phyloP scores from a whole-genome alignment of 2,113 vertebrate genomes.

The Uria aalge region DNA sequence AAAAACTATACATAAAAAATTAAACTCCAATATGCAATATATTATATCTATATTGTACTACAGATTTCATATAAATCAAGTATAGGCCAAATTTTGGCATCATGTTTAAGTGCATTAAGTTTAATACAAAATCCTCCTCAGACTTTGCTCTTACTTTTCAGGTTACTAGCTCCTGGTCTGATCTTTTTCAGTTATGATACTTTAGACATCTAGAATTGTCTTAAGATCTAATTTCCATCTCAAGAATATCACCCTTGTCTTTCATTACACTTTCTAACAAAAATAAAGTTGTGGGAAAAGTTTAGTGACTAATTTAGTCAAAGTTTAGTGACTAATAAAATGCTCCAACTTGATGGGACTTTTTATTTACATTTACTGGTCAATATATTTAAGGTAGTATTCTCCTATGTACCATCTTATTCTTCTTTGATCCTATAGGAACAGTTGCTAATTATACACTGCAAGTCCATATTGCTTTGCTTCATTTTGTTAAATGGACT shows the following conservation, averaged over 20 bases:
- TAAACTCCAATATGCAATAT: background rate
- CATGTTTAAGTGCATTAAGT: conserved; percentile 32
- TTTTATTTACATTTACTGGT: background rate
- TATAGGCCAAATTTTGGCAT: conserved; percentile 52
- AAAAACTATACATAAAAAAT: background rate
- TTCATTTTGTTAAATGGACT: background rate
- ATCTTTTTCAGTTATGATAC: background rate
- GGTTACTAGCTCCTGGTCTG: background rate
- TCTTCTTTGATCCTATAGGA: background rate
- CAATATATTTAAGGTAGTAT: background rate
- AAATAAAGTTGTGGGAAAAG: background rate
- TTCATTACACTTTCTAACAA: background rate
- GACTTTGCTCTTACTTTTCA: background rate
- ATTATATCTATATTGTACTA: background rate
- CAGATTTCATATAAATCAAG: conserved; percentile 47
- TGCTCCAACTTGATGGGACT: background rate
- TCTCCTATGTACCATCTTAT: background rate
- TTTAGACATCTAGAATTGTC: background rate
- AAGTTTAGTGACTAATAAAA: background rate
- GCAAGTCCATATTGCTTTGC: background rate
- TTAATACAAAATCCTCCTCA: conserved; percentile 11
- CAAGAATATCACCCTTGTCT: background rate
- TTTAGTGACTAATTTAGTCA: conserved; percentile 1
- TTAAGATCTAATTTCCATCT: background rate
- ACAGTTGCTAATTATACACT: background rate